phyloP scores from a whole-genome alignment of 2,888 invertebrate genomes.

The Stenodera caucasica region DNA sequence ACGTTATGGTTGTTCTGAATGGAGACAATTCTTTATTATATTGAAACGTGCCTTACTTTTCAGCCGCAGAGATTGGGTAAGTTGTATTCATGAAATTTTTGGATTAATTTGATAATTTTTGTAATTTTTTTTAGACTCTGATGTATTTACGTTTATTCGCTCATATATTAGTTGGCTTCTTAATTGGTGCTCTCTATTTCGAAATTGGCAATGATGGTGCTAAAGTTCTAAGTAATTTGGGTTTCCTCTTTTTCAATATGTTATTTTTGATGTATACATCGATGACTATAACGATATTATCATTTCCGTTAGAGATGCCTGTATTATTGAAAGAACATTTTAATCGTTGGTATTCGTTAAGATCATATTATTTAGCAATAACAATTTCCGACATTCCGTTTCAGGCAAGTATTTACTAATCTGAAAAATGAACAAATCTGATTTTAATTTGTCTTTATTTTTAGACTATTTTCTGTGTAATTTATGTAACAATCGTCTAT shows the following conservation, averaged over 20 bases:
- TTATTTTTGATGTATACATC: conserved; percentile 98
- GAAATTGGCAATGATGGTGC: conserved; percentile 95
- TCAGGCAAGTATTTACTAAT: conserved; percentile 67
- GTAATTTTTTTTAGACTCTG: conserved; percentile 70
- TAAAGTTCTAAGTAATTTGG: conserved; percentile 94
- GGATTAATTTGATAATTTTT: conserved; percentile 10
- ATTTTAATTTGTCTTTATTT: conserved; percentile 43
- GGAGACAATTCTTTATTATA: conserved; percentile 85
- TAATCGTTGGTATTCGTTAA: conserved; percentile 95
- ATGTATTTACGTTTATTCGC: conserved; percentile 94
- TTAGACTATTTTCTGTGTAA: conserved; percentile 89
- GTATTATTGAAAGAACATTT: conserved; percentile 93
- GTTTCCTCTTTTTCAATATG: conserved; percentile 98
- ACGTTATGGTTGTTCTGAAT: conserved; percentile 81
- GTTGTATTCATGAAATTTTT: conserved; percentile 37
- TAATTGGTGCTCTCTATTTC: conserved; percentile 94
- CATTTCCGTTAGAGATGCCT: conserved; percentile 95
- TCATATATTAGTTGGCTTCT: conserved; percentile 88
- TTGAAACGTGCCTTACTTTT: conserved; percentile 82
- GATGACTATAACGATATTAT: conserved; percentile 98
- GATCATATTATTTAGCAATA: conserved; percentile 93
- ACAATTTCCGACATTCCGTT: conserved; percentile 97
- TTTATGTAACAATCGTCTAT: conserved; percentile 92
- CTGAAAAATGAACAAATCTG: neutral
- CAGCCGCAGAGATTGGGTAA: conserved; percentile 87